phyloP scores from a whole-genome alignment of 2,797 vertebrate genomes.

The Tinamus major region DNA sequence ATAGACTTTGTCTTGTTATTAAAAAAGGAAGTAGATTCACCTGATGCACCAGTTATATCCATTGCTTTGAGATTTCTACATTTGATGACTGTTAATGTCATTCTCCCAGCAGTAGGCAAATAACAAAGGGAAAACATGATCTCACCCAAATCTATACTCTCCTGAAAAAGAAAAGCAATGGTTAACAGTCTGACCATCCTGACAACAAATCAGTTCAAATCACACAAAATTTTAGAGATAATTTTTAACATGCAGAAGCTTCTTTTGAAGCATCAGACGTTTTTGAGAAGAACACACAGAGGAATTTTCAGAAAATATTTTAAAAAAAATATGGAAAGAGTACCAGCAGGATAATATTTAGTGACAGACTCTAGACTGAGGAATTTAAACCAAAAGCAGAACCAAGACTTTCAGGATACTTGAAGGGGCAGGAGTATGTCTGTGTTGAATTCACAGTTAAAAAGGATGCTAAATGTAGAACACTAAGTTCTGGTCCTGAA shows the following conservation, averaged over 20 bases:
- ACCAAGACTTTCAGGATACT: neutral
- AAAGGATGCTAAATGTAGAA: neutral
- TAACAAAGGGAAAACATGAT: slow-evolving; percentile 99
- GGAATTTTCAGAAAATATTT: neutral
- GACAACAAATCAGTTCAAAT: neutral
- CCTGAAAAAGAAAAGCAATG: slow-evolving; percentile 80
- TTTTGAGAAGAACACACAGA: neutral
- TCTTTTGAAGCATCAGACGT: neutral
- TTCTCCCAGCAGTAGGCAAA: slow-evolving; percentile 95
- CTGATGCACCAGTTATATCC: slow-evolving; percentile 98
- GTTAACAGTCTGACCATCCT: slow-evolving; percentile 6
- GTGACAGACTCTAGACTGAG: neutral
- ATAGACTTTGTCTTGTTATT: neutral
- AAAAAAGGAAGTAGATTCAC: slow-evolving; percentile 74
- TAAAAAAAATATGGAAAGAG: neutral
- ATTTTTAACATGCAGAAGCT: neutral
- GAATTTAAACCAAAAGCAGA: neutral
- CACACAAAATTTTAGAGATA: neutral
- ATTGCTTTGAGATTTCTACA: slow-evolving; percentile 99
- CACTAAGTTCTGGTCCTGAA: neutral
- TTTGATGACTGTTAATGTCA: slow-evolving; percentile 98
- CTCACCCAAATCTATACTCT: slow-evolving; percentile 96
- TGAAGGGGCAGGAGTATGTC: neutral
- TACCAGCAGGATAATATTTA: neutral
- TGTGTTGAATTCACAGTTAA: neutral